phyloP scores from a whole-genome alignment of 2,113 vertebrate genomes.

The Boleophthalmus pectinirostris region DNA sequence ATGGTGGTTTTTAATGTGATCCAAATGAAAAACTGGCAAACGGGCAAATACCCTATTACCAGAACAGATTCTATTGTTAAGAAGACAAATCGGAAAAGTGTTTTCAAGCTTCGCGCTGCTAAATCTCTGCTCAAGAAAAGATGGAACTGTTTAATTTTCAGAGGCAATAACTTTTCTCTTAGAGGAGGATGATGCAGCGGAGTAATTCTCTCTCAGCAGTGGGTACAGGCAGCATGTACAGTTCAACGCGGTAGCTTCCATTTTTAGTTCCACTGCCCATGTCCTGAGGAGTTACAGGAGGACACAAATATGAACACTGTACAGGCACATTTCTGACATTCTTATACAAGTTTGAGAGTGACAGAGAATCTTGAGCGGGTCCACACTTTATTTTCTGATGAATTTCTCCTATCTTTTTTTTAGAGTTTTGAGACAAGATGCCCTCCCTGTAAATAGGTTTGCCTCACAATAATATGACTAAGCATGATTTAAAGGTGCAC shows the following conservation, averaged over 20 bases:
- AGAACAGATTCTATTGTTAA: constrained; percentile 36
- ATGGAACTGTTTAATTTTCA: constrained; percentile 16
- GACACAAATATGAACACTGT: not conserved
- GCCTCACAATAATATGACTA: too few relatives aligned
- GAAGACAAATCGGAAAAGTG: constrained; percentile 24
- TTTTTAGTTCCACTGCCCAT: not conserved
- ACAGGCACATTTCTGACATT: not conserved
- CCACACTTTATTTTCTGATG: not conserved
- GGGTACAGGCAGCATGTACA: not conserved
- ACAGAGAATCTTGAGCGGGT: not conserved
- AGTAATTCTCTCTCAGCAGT: constrained; percentile 12
- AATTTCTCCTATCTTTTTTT: not conserved
- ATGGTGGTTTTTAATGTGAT: constrained; percentile 38
- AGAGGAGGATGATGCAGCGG: constrained; percentile 18
- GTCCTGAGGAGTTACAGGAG: not conserved
- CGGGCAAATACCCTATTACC: constrained; percentile 19
- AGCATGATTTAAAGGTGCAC: too few relatives aligned
- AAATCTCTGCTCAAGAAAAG: constrained; percentile 4
- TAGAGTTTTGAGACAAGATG: too few relatives aligned
- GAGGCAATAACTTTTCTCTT: constrained; percentile 16
- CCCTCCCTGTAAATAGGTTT: too few relatives aligned
- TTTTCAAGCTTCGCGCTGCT: constrained; percentile 7
- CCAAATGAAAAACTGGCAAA: constrained; percentile 33
- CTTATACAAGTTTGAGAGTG: not conserved
- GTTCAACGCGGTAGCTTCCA: not conserved